Conservation (phyloP, 1,140 invertebrate genomes). For the Procambarus virginalis region DNA sequence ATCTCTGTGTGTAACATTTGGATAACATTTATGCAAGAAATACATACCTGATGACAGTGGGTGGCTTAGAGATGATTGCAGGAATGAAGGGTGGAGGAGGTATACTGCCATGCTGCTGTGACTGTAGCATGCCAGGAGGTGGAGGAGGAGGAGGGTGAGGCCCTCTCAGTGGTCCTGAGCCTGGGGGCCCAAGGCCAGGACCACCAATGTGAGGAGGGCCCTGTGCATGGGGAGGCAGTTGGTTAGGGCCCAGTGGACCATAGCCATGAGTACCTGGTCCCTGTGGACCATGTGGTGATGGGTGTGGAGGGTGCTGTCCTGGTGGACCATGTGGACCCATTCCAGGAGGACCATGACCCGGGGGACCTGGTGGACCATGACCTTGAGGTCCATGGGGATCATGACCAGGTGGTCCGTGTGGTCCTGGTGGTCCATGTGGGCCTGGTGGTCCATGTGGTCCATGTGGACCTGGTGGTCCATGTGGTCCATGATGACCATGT, state of each 20-base stretch:
- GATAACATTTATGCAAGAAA: neutral
- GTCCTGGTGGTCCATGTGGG: neutral
- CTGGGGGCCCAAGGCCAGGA: slow-evolving; percentile 32
- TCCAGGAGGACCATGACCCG: neutral
- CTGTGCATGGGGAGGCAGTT: slow-evolving; percentile 17
- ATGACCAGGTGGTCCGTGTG: slow-evolving; percentile 10
- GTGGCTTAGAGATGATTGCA: slow-evolving; percentile 46
- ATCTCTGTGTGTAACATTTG: too few species aligned
- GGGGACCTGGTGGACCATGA: neutral
- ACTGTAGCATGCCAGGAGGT: slow-evolving; percentile 18
- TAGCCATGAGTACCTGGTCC: neutral
- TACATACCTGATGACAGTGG: slow-evolving; percentile 44
- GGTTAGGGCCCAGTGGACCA: slow-evolving; percentile 29
- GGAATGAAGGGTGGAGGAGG: slow-evolving; percentile 40
- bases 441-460: slow-evolving; percentile 28
- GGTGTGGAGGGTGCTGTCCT: slow-evolving; percentile 18
- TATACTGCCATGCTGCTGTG: slow-evolving; percentile 24
- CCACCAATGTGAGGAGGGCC: slow-evolving; percentile 16
- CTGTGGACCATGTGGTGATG: neutral
- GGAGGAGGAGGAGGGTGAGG: slow-evolving; percentile 43
- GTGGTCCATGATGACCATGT: slow-evolving; percentile 24
- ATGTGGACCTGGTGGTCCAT: slow-evolving; percentile 12
- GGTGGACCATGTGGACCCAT: slow-evolving; percentile 29
- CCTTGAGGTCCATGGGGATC: slow-evolving; percentile 22
- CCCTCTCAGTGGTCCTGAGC: slow-evolving; percentile 25